Conservation (phyloP, 2,113 vertebrate species). For the Takifugu bimaculatus region DNA sequence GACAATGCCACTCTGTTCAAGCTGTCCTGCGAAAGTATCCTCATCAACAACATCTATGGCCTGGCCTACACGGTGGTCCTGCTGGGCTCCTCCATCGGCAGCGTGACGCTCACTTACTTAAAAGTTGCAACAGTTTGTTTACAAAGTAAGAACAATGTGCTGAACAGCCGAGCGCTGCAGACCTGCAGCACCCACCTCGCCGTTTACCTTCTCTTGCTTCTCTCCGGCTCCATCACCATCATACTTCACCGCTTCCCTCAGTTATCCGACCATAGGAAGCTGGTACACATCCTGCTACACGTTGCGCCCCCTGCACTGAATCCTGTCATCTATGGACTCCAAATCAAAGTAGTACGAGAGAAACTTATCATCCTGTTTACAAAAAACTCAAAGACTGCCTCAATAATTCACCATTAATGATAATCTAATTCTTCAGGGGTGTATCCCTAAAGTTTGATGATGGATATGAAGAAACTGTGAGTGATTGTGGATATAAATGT, state of each 20-base stretch:
- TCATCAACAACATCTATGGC: constrained; percentile 55
- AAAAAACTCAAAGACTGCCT: too few relatives aligned
- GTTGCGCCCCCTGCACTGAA: too few relatives aligned
- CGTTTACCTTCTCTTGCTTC: constrained; percentile 44
- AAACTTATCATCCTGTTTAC: too few relatives aligned
- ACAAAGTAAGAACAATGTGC: constrained; percentile 16
- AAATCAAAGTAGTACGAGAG: too few relatives aligned
- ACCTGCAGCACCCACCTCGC: constrained; percentile 53
- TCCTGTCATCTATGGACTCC: too few relatives aligned
- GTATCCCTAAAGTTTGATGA: too few relatives aligned
- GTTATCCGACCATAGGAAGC: constrained; percentile 26
- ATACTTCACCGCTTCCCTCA: constrained; percentile 38
- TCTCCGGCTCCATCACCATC: not conserved
- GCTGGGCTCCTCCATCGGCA: constrained; percentile 23
- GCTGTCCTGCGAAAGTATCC: not conserved
- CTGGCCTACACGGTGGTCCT: constrained; percentile 16
- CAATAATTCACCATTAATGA: too few relatives aligned
- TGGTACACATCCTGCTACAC: constrained; percentile 1
- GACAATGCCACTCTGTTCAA: too few relatives aligned
- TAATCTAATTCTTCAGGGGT: too few relatives aligned
- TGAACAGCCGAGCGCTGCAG: constrained; percentile 48
- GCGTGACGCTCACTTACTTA: constrained; percentile 43
- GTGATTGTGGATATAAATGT: too few relatives aligned
- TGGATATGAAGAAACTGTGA: too few relatives aligned
- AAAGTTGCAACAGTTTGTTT: constrained; percentile 34